phyloP scores from a whole-genome alignment of 2,888 invertebrate species.

The Agonum fuliginosum region DNA sequence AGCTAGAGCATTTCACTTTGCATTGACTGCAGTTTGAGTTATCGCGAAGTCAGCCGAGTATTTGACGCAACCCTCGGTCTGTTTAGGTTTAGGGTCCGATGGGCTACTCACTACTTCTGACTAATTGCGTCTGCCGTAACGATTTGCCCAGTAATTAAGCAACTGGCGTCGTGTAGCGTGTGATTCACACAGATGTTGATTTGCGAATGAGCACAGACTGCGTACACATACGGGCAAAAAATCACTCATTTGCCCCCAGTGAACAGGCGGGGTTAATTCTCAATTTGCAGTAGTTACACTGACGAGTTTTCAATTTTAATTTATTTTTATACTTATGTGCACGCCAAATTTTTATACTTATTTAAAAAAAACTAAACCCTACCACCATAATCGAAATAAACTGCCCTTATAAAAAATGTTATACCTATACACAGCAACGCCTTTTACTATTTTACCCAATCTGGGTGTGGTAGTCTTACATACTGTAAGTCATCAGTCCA shows the following conservation, averaged over 20 bases:
- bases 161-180: constrained; percentile 18
- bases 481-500: no score
- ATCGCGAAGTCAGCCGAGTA: not conserved
- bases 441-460: no score
- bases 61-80: not conserved
- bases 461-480: no score
- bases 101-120: constrained; percentile 28
- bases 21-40: not conserved
- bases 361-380: no score
- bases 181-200: constrained; percentile 49
- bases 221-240: constrained; percentile 33
- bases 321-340: no score
- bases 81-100: constrained; percentile 25
- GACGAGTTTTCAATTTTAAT: no score
- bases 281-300: not conserved
- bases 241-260: not conserved
- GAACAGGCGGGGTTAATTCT: constrained; percentile 3
- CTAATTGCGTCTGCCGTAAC: constrained; percentile 47
- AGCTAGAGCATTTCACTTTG: constrained; percentile 8
- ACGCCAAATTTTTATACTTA: no score
- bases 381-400: no score
- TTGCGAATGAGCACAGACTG: constrained; percentile 11
- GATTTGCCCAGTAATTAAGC: constrained; percentile 53
- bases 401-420: no score
- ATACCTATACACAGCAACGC: no score